Conservation (phyloP, 2,888 invertebrate species). For the Lamellibrachia columna region DNA sequence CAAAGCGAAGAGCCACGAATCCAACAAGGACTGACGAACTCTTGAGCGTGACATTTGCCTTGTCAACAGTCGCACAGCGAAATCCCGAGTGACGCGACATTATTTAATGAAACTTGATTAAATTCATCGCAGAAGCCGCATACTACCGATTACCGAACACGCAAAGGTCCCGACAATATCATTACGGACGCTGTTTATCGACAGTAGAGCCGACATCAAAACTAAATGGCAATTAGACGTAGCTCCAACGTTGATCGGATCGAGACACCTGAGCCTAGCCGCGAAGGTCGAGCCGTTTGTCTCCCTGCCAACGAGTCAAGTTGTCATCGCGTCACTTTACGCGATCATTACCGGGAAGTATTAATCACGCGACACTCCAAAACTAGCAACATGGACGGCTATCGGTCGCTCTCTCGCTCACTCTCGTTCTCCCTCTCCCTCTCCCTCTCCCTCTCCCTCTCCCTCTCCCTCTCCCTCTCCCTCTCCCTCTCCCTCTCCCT, state of each 20-base stretch:
- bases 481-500: neutral
- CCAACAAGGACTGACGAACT: neutral
- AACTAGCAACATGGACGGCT: neutral
- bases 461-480: neutral
- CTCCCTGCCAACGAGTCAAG: neutral
- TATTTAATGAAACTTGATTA: conserved; percentile 9
- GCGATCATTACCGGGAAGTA: neutral
- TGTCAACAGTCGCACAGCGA: neutral
- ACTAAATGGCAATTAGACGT: conserved; percentile 5
- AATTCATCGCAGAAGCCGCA: neutral
- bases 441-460: neutral
- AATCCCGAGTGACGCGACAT: neutral
- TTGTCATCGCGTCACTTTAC: neutral
- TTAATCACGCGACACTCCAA: neutral
- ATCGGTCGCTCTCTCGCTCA: neutral
- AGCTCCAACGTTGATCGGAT: neutral
- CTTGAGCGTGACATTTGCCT: neutral
- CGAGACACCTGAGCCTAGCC: neutral
- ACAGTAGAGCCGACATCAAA: neutral
- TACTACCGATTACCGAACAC: neutral
- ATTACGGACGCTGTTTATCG: neutral
- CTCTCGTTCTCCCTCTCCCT: neutral
- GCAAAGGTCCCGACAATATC: conserved; percentile 16
- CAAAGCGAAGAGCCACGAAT: neutral
- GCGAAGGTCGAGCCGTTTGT: neutral